These are phyloP conservation scores for Monopterus albus DNA, from an alignment of 2,113 vertebrate genomes.

Conservation along the genomic window DNA sequence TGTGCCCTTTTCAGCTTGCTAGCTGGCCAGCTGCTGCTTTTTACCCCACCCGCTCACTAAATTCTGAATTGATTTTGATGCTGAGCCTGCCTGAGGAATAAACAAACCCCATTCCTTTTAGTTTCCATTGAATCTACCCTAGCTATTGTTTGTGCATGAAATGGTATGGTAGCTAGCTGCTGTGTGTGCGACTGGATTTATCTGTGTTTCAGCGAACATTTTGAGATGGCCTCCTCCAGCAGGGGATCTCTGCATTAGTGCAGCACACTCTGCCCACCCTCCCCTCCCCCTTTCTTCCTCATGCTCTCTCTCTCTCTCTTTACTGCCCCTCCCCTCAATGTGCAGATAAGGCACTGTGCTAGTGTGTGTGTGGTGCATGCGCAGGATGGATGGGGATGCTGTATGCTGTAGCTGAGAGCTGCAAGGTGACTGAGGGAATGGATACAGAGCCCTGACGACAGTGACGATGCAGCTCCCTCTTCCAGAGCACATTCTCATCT, in stretches of 20 bases:
- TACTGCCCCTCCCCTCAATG: conserved; percentile 71
- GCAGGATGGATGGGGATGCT: conserved; percentile 82
- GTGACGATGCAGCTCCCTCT: conserved; percentile 68
- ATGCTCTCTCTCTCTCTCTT: conserved; percentile 40
- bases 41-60: conserved; percentile 31
- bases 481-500: conserved; percentile 48
- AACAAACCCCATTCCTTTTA: neutral
- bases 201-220: conserved; percentile 54
- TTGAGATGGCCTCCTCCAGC: conserved; percentile 81
- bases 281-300: conserved; percentile 52
- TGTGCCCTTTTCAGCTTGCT: conserved; percentile 28
- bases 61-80: conserved; percentile 50
- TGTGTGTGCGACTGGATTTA: conserved; percentile 21
- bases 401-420: conserved; percentile 74
- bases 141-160: conserved; percentile 59
- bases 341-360: conserved; percentile 71
- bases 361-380: conserved; percentile 68
- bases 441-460: conserved; percentile 67
- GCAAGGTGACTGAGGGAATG: conserved; percentile 85
- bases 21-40: conserved; percentile 61
- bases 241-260: conserved; percentile 81
- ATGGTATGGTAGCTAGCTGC: conserved; percentile 16
- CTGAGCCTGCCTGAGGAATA: neutral
- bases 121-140: neutral
- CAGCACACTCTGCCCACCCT: conserved; percentile 77